Evolutionary conservation across 2,888 invertebrate genomes (phyloP).

Genomic region (Hydropsyche betteni): DNA sequence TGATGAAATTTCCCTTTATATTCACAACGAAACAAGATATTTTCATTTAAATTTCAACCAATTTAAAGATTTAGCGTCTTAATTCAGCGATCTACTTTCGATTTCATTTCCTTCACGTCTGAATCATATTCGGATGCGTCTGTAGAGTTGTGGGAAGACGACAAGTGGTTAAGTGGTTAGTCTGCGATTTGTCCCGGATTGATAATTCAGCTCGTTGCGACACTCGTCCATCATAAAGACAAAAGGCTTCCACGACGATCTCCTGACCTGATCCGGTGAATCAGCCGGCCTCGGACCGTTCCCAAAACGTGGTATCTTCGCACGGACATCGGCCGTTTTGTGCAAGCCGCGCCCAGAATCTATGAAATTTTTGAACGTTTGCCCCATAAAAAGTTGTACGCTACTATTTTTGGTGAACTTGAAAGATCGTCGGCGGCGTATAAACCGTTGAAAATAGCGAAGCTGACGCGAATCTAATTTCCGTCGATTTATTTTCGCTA

Average conservation of each 20-base stretch:
- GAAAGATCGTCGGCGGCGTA: background rate
- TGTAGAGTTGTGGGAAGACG: conserved; percentile 30
- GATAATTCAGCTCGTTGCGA: conserved; percentile 44
- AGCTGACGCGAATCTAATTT: conserved; percentile 19
- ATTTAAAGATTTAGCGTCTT: too few relatives aligned
- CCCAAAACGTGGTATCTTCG: background rate
- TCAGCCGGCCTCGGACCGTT: conserved; percentile 8
- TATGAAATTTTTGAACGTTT: background rate
- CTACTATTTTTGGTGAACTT: conserved; percentile 28
- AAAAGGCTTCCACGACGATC: conserved; percentile 3
- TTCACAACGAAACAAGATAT: background rate
- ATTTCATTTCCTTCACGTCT: background rate
- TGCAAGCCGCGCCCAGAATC: too few relatives aligned
- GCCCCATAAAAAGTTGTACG: background rate
- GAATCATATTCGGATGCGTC: background rate
- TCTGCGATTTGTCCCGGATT: conserved; percentile 48
- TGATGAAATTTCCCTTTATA: background rate
- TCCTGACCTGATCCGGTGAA: conserved; percentile 31
- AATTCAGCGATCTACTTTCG: too few relatives aligned
- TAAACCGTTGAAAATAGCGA: conserved; percentile 23
- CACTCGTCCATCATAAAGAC: conserved; percentile 28
- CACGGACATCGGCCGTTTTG: background rate
- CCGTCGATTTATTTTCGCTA: conserved; percentile 19
- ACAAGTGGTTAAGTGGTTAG: conserved; percentile 48
- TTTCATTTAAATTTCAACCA: too few relatives aligned